Conservation (phyloP, 2,797 vertebrate genomes). For the Sylvia borin region DNA sequence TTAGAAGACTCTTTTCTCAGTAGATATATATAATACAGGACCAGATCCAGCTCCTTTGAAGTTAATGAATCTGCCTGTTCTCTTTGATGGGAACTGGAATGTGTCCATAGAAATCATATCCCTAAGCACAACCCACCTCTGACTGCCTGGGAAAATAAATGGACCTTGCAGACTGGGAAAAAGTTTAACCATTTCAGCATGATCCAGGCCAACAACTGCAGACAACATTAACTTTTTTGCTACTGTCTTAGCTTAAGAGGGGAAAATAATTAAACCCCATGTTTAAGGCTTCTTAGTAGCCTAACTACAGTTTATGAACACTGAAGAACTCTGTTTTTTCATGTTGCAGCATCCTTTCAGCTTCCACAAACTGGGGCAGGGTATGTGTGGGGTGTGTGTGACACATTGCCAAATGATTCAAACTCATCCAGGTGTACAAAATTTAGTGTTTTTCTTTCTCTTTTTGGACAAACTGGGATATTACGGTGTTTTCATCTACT, state of each 20-base stretch:
- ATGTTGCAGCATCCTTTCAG: not conserved
- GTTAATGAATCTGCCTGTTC: not conserved
- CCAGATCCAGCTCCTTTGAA: slow-evolving; percentile 39
- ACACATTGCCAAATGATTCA: not conserved
- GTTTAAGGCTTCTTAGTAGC: not conserved
- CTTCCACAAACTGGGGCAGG: not conserved
- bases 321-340: not conserved
- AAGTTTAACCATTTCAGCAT: slow-evolving; percentile 3
- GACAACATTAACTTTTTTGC: not conserved
- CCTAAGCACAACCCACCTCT: not conserved
- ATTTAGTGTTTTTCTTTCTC: not conserved
- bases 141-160: slow-evolving; percentile 37
- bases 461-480: not conserved
- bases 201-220: not conserved
- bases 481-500: not conserved
- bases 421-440: not conserved
- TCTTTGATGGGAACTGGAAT: slow-evolving; percentile 35
- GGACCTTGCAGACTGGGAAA: not conserved
- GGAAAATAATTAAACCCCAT: not conserved
- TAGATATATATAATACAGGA: not conserved
- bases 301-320: not conserved
- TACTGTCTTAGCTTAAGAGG: not conserved
- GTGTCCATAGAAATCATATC: slow-evolving; percentile 20
- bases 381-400: too few species aligned
- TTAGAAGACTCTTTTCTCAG: slow-evolving; percentile 2